Evolutionary conservation across 2,113 vertebrate genomes (phyloP).

Genomic region (Lota lota): DNA sequence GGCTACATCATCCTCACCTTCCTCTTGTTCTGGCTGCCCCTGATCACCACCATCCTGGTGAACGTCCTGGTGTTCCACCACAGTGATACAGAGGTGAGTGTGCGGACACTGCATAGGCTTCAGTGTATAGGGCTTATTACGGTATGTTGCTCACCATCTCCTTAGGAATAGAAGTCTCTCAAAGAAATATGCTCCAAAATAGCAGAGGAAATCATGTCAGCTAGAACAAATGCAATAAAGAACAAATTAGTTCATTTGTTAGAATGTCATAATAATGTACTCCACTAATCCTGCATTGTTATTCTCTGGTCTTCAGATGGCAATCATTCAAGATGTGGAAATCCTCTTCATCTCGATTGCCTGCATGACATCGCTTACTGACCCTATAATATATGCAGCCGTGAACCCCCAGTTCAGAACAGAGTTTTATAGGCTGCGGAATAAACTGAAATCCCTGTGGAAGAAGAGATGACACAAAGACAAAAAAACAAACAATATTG

Average conservation of each 20-base stretch:
- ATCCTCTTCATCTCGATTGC: constrained; percentile 68
- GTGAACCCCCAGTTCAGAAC: constrained; percentile 75
- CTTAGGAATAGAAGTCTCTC: no score
- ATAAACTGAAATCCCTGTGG: constrained; percentile 46
- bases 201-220: neutral
- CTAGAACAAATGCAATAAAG: neutral
- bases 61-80: constrained; percentile 47
- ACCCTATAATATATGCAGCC: constrained; percentile 75
- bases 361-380: constrained; percentile 71
- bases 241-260: neutral
- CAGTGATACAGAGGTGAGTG: constrained; percentile 47
- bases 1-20: constrained; percentile 76
- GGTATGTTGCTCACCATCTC: no score
- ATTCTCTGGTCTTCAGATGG: constrained; percentile 42
- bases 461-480: constrained; percentile 16
- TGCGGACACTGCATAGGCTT: no score
- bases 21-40: constrained; percentile 69
- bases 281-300: neutral
- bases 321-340: constrained; percentile 48
- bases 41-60: constrained; percentile 61
- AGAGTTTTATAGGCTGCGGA: constrained; percentile 64
- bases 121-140: no score
- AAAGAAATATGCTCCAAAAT: neutral
- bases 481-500: neutral
- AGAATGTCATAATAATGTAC: neutral